These are phyloP conservation scores for Panulirus ornatus DNA, from an alignment of 1,140 invertebrate genomes.

Conservation along the genomic window DNA sequence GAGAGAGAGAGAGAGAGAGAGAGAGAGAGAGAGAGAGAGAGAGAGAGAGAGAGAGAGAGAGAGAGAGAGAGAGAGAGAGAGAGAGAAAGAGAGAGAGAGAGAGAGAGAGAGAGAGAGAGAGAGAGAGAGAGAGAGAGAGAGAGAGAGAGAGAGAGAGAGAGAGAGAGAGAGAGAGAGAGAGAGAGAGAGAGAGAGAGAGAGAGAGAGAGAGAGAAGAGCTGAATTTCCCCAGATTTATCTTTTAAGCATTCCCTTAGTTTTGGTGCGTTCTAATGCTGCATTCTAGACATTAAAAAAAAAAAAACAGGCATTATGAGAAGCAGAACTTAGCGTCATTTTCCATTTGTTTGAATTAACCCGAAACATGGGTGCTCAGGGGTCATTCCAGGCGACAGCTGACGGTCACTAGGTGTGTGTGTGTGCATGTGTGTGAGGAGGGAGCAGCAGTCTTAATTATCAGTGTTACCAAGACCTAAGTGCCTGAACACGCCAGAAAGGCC, in stretches of 20 bases:
- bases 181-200: neutral
- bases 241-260: no score
- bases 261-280: neutral
- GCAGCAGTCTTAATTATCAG: no score
- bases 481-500: no score
- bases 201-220: neutral
- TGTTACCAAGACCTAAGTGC: no score
- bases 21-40: constrained; percentile 37
- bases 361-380: neutral
- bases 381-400: no score
- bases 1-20: constrained; percentile 24
- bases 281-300: neutral
- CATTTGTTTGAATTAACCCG: neutral
- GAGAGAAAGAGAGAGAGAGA: constrained; percentile 27
- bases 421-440: no score
- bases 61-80: constrained; percentile 36
- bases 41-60: constrained; percentile 36
- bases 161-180: neutral
- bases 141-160: constrained; percentile 19
- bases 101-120: neutral
- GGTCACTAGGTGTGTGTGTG: no score
- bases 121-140: constrained; percentile 19
- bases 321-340: neutral
- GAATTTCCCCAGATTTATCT: no score
- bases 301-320: neutral